These are phyloP conservation scores for Etheostoma perlongum DNA, from an alignment of 2,797 vertebrate genomes.

Conservation along the genomic window DNA sequence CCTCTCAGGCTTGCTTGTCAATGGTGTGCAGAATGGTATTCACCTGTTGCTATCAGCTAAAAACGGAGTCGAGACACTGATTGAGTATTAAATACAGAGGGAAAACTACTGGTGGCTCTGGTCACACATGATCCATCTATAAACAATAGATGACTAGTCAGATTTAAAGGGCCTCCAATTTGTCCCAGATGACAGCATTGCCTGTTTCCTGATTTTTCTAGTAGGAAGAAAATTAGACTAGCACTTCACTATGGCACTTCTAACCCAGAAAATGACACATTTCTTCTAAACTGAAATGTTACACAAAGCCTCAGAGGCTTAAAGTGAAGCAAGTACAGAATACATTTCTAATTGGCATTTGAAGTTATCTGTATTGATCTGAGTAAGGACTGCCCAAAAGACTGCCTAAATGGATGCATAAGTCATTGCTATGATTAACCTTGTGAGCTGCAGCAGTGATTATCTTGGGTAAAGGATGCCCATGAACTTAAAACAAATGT, in stretches of 20 bases:
- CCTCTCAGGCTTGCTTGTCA: constrained; percentile 93
- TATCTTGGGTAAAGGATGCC: constrained; percentile 9
- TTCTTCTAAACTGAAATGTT: constrained; percentile 41
- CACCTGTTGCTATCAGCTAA: constrained; percentile 90
- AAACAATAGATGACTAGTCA: constrained; percentile 82
- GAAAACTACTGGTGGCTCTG: constrained; percentile 75
- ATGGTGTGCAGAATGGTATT: constrained; percentile 94
- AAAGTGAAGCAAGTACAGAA: constrained; percentile 42
- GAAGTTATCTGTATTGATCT: constrained; percentile 55
- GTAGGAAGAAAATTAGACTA: constrained; percentile 47
- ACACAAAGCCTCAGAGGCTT: constrained; percentile 27
- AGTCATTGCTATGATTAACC: constrained; percentile 50
- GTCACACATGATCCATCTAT: constrained; percentile 77
- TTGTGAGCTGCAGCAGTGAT: constrained; percentile 19
- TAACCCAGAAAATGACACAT: constrained; percentile 30
- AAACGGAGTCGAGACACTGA: constrained; percentile 88
- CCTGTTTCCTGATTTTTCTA: constrained; percentile 40
- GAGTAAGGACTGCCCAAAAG: constrained; percentile 23
- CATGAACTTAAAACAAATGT: constrained; percentile 25
- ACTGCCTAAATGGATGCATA: constrained; percentile 39
- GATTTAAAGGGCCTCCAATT: constrained; percentile 65
- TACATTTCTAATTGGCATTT: constrained; percentile 58
- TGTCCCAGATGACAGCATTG: constrained; percentile 58
- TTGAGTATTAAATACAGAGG: constrained; percentile 90
- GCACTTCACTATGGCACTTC: constrained; percentile 31